Conservation (phyloP, 2,888 invertebrate genomes). For the Drosophila nigritarsus region DNA sequence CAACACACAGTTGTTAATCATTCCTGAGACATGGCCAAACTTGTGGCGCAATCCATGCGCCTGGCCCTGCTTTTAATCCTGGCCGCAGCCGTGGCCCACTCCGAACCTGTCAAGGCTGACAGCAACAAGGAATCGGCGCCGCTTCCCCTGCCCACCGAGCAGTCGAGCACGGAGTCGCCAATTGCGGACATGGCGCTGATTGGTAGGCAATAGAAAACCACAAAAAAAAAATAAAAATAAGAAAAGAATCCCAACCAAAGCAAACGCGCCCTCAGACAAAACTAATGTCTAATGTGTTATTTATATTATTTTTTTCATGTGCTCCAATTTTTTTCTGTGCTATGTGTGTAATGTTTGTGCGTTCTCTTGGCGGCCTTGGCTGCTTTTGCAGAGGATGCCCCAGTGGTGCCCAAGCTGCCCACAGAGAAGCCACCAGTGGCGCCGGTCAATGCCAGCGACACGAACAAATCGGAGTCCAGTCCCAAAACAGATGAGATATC, state of each 20-base stretch:
- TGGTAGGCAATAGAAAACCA: constrained; percentile 66
- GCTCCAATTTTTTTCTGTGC: constrained; percentile 68
- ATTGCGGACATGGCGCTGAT: constrained; percentile 76
- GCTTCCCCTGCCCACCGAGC: constrained; percentile 45
- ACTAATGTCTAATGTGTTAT: constrained; percentile 45
- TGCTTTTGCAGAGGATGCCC: constrained; percentile 47
- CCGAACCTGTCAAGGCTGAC: constrained; percentile 36
- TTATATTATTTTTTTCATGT: constrained; percentile 46
- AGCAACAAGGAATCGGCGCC: constrained; percentile 34
- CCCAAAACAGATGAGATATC: constrained; percentile 24
- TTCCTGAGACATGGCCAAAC: constrained; percentile 53
- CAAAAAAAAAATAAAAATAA: background rate
- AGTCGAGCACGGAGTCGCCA: constrained; percentile 77
- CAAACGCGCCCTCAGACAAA: constrained; percentile 4
- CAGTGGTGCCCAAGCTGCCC: constrained; percentile 52
- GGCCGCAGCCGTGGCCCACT: constrained; percentile 33
- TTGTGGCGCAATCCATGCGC: constrained; percentile 45
- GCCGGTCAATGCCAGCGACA: constrained; percentile 1
- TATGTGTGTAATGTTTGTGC: constrained; percentile 26
- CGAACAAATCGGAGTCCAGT: constrained; percentile 7
- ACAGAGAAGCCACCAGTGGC: constrained; percentile 62
- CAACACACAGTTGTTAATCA: background rate
- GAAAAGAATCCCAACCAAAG: background rate
- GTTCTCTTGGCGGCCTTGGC: constrained; percentile 16
- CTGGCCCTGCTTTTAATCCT: constrained; percentile 51